Percentiles rank a stretch among this genome's conserved stretches.
phyloP scores from a whole-genome alignment of 2,888 invertebrate genomes.

The Synanthedon vespiformis region DNA sequence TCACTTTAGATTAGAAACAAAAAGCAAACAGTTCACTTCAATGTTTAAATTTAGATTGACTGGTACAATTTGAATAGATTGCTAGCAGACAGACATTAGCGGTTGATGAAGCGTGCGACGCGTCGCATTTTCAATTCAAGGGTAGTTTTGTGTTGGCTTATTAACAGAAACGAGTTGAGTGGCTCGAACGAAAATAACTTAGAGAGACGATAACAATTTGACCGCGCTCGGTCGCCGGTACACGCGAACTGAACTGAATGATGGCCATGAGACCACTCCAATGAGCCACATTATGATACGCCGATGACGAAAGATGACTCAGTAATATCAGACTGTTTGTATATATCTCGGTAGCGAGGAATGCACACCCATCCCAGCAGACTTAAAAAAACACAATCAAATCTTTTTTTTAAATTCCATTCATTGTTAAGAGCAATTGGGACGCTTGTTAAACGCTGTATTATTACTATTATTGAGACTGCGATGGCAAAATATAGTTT shows the following conservation, averaged over 20 bases:
- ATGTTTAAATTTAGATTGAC: slow-evolving; percentile 22
- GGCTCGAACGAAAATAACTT: slow-evolving; percentile 40
- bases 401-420: background rate
- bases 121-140: slow-evolving; percentile 22
- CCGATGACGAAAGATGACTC: slow-evolving; percentile 56
- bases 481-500: no score
- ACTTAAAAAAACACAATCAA: slow-evolving; percentile 15
- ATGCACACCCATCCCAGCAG: slow-evolving; percentile 18
- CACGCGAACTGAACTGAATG: slow-evolving; percentile 44
- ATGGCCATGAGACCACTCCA: slow-evolving; percentile 26
- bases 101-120: slow-evolving; percentile 2
- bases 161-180: slow-evolving; percentile 19
- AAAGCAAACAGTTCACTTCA: slow-evolving; percentile 18
- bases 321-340: slow-evolving; percentile 29
- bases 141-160: slow-evolving; percentile 32
- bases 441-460: no score
- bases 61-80: background rate
- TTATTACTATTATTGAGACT: no score
- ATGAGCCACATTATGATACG: slow-evolving; percentile 5
- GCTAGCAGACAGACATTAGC: background rate
- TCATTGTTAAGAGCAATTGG: background rate
- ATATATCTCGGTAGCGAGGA: slow-evolving; percentile 16
- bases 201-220: slow-evolving; percentile 27
- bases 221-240: slow-evolving; percentile 46
- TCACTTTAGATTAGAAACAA: slow-evolving; percentile 18